Base-by-base conservation (phyloP, 2,888 invertebrate genomes). In the Erpobdella octoculata region DNA sequence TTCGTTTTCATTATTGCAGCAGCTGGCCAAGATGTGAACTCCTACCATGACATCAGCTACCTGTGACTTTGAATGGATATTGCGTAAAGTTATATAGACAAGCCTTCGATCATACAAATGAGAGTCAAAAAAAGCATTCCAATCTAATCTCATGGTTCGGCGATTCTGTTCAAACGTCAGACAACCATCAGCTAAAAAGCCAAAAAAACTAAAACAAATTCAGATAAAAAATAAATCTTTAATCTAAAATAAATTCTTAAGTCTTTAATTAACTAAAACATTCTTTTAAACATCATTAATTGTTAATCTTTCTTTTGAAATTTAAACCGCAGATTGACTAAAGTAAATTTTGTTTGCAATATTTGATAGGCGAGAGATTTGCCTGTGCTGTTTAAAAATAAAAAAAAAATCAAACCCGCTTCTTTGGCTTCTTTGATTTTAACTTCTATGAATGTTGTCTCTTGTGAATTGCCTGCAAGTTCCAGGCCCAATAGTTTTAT, bases 81-180 rank as follows among this genome's bases (percentile, higher is more conserved):
- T 58, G 37, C 81, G 80, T 66, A 82, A 78, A 61, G 81, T 78
- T 74, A 85, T 79, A 78, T 85, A 83, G 8, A 85, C 80, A 66
- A 84, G 80, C 48, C 85, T 79, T 0, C 85, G 84, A 2, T 84
- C 82, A 74, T 85, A 82, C 62, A 85, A 79, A 73, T 85, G 85
- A 25, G 85, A 84, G 77, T 85, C 85, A 77, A 85, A 85, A 74
- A 84, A 84, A 38, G 84, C 82, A 76, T 85, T 84, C 85, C 85
- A 85, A 73, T 84, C 84, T 1, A 84, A 84, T 74, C 83, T 84
- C 66, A 85, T 80, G 8, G 85, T 86, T 76, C 83, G 83, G 79
- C 85, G 84, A 76, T 81, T 83, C 77, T 85, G 85, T 4, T 84
- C 81, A 66, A 83, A 77, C 72, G 79, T 78, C 0, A 78, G 74